Evolutionary conservation across 2,113 vertebrate genomes (phyloP).

Genomic region (Sorex fumeus): DNA sequence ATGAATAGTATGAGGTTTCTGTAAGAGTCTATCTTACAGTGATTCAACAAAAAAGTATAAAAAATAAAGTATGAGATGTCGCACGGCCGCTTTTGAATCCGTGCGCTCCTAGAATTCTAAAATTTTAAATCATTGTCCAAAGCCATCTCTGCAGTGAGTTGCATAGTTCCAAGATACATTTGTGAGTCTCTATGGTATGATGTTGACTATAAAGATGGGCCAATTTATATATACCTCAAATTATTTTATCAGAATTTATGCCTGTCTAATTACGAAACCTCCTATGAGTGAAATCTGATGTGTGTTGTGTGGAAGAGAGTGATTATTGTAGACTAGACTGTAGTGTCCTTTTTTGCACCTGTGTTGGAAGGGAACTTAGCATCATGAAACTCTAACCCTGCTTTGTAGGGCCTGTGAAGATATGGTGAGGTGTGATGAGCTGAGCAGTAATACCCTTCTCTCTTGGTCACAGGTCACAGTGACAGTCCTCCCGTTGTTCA

Average conservation of each 20-base stretch:
- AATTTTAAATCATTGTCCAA: no score
- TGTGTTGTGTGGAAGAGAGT: slow-evolving; percentile 24
- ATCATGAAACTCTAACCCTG: neutral
- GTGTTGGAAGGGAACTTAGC: neutral
- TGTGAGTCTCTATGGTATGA: neutral
- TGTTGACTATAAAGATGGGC: neutral
- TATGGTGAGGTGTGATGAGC: neutral
- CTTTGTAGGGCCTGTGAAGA: neutral
- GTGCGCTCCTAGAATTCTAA: no score
- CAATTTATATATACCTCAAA: neutral
- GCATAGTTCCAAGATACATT: no score
- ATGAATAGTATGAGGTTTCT: no score
- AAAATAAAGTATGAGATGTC: no score
- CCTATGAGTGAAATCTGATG: neutral
- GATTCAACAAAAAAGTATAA: no score
- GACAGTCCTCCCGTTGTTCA: no score
- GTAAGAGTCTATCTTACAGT: no score
- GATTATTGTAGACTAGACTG: neutral
- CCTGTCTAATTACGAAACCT: neutral
- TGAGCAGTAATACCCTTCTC: neutral
- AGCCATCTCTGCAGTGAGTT: no score
- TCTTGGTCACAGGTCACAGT: no score
- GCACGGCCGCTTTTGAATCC: no score
- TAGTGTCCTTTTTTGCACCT: neutral
- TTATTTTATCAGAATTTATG: slow-evolving; percentile 11